A percentile compares a stretch with the other conserved stretches of the same genome.
These are phyloP conservation scores for Stenolophus ochropezus DNA, from an alignment of 2,888 invertebrate genomes.

Conservation along the genomic window DNA sequence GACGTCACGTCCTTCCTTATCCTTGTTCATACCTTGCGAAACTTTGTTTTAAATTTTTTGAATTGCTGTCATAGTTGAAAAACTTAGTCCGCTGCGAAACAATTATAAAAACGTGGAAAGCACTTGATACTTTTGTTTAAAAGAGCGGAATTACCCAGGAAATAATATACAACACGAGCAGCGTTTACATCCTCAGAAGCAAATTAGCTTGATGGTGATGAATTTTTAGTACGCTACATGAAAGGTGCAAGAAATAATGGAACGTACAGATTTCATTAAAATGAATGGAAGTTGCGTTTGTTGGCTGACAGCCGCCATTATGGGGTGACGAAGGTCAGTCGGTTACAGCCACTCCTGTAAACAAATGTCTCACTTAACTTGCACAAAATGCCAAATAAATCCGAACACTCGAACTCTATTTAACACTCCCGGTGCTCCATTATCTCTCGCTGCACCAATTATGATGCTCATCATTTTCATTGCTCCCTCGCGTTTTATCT, in stretches of 20 bases:
- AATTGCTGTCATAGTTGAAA: slow-evolving; percentile 51
- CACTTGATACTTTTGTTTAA: slow-evolving; percentile 4
- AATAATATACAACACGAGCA: slow-evolving; percentile 8
- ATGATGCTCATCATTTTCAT: not conserved
- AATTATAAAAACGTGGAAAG: slow-evolving; percentile 21
- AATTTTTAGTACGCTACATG: slow-evolving; percentile 9
- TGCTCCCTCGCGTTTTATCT: no score
- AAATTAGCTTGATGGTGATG: slow-evolving; percentile 30
- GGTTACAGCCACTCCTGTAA: slow-evolving; percentile 28
- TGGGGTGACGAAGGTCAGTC: slow-evolving; percentile 46
- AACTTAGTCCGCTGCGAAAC: slow-evolving; percentile 22
- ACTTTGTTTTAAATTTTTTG: slow-evolving; percentile 49
- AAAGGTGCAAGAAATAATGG: slow-evolving; percentile 45
- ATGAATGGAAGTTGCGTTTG: slow-evolving; percentile 38
- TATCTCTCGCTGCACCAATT: not conserved
- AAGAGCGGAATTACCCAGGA: not conserved
- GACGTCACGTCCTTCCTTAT: slow-evolving; percentile 48
- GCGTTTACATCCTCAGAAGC: not conserved
- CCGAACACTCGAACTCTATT: slow-evolving; percentile 25
- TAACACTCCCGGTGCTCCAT: not conserved
- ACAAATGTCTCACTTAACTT: slow-evolving; percentile 50
- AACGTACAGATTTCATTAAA: slow-evolving; percentile 44
- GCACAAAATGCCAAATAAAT: slow-evolving; percentile 43
- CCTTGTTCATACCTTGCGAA: slow-evolving; percentile 14
- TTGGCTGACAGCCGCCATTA: slow-evolving; percentile 43